Conservation (phyloP, 2,113 vertebrate genomes). For the Neoarius graeffei region DNA sequence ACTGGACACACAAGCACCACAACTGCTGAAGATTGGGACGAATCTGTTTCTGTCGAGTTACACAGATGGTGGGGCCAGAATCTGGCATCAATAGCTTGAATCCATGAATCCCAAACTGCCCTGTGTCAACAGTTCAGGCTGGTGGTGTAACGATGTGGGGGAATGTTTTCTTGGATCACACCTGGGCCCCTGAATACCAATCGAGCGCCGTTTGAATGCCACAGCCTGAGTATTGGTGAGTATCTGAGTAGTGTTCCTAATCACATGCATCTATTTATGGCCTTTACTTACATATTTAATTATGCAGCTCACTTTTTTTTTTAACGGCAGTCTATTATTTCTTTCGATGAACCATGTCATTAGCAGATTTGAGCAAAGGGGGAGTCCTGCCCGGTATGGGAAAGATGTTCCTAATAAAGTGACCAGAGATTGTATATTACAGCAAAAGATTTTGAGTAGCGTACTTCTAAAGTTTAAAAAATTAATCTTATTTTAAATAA, state of each 20-base stretch:
- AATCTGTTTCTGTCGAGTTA: not conserved
- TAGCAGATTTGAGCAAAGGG: not conserved
- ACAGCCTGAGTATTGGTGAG: not conserved
- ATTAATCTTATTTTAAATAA: slow-evolving; percentile 8
- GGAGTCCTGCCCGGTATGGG: not conserved
- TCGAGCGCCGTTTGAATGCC: not conserved
- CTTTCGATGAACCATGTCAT: no score
- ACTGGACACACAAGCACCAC: not conserved
- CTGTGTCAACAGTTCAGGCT: not conserved
- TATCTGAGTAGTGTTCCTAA: not conserved
- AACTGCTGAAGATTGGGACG: not conserved
- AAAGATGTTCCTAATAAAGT: not conserved
- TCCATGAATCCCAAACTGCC: not conserved
- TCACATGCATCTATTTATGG: not conserved
- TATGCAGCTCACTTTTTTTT: no score
- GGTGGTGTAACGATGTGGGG: not conserved
- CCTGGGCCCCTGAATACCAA: not conserved
- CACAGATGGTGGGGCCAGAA: not conserved
- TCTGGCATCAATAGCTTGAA: not conserved
- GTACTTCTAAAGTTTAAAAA: not conserved
- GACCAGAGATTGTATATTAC: not conserved
- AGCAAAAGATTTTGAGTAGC: not conserved
- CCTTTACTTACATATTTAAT: not conserved
- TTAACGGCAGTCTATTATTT: no score
- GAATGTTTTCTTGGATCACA: not conserved